Conservation (phyloP, 1,140 invertebrate species). For the Condylostylus longicornis region DNA sequence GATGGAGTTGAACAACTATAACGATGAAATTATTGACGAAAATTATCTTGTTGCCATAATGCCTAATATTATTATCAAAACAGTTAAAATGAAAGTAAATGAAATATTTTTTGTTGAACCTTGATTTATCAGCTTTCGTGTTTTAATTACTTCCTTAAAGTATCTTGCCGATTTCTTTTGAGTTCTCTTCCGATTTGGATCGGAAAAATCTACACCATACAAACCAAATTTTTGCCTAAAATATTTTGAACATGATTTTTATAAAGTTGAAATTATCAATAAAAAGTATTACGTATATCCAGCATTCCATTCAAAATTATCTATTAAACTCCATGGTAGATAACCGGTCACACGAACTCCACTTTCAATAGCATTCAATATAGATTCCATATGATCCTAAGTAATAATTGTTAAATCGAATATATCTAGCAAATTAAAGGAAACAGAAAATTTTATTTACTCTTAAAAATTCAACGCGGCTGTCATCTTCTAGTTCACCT, state of each 20-base stretch:
- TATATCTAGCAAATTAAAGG: no score
- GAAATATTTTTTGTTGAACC: no score
- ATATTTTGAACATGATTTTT: not conserved
- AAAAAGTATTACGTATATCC: conserved; percentile 47
- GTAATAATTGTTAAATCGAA: no score
- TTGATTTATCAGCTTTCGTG: no score
- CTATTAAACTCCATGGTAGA: conserved; percentile 56
- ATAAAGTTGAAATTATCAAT: not conserved
- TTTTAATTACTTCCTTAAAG: no score
- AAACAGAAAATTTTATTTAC: conserved; percentile 4
- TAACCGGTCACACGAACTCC: conserved; percentile 50
- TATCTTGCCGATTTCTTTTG: conserved; percentile 2
- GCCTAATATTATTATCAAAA: no score
- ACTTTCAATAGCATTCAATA: conserved; percentile 48
- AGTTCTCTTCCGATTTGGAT: not conserved
- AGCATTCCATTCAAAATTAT: conserved; percentile 61
- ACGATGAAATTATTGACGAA: no score
- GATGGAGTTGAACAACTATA: no score
- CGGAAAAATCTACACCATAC: not conserved
- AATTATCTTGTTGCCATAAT: no score
- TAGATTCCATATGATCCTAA: no score
- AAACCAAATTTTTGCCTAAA: conserved; percentile 6
- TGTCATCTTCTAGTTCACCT: conserved; percentile 35
- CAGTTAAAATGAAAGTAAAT: no score
- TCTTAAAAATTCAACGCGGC: conserved; percentile 29